Conservation (phyloP, 2,113 vertebrate genomes). For the Pluvianellus socialis region DNA sequence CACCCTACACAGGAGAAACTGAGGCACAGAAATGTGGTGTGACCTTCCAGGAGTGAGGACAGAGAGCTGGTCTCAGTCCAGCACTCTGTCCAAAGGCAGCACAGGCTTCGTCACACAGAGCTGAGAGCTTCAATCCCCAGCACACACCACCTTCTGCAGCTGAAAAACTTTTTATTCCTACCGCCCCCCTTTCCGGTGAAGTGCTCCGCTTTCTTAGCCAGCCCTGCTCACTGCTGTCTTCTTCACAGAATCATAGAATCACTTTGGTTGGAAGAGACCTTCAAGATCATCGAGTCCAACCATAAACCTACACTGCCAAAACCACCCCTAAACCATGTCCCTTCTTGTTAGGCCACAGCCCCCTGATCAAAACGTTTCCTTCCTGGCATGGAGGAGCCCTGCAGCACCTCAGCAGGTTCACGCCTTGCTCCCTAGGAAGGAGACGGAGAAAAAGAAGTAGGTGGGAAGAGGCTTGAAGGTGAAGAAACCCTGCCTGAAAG, state of each 20-base stretch:
- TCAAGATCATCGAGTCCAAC: no score
- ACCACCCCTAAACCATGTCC: no score
- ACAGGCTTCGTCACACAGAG: background rate
- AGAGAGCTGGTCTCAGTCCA: background rate
- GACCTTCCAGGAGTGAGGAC: background rate
- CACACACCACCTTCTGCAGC: background rate
- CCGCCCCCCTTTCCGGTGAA: accelerated
- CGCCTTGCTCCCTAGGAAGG: background rate
- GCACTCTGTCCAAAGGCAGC: background rate
- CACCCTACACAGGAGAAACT: background rate
- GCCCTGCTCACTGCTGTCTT: background rate
- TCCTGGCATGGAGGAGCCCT: background rate
- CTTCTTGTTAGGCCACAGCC: background rate
- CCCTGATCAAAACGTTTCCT: background rate
- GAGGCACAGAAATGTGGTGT: background rate
- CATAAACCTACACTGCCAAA: no score
- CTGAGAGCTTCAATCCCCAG: background rate
- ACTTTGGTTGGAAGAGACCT: no score
- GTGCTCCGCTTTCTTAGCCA: background rate
- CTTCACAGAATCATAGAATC: no score
- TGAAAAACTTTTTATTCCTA: background rate
- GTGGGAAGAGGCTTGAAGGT: background rate
- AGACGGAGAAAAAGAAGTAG: background rate
- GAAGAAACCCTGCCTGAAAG: background rate
- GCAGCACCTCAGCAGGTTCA: background rate